Conservation (phyloP, 2,888 invertebrate species). For the Podotricha telesiphe region DNA sequence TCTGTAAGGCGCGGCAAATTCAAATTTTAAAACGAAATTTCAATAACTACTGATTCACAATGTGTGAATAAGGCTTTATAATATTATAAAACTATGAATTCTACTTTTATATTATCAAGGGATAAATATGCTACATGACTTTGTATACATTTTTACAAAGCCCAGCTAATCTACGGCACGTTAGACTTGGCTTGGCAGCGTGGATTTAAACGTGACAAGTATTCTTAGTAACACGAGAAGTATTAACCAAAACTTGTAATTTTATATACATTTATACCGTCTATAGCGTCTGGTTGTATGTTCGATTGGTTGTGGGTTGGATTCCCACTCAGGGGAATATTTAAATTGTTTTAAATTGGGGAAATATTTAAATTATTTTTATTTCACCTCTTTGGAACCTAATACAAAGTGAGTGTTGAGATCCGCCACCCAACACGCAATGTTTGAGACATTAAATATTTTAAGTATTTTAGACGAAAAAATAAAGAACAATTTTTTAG, state of each 20-base stretch:
- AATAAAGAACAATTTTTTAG: no score
- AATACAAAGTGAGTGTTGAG: no score
- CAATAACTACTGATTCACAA: neutral
- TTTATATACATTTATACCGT: neutral
- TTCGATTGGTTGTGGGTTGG: no score
- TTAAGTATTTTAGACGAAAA: no score
- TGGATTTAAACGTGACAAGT: slow-evolving; percentile 6
- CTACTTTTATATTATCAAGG: neutral
- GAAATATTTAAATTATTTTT: no score
- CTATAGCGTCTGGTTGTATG: no score
- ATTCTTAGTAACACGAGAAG: neutral
- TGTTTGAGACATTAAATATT: no score
- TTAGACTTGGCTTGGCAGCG: neutral
- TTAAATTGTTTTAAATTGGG: no score
- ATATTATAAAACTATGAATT: neutral
- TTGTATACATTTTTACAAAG: slow-evolving; percentile 6
- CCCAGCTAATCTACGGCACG: slow-evolving; percentile 5
- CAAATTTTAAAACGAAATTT: neutral
- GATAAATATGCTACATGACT: neutral
- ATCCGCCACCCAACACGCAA: no score
- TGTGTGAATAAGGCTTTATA: neutral
- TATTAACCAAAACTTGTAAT: neutral
- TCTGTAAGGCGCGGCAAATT: neutral
- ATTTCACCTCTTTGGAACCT: no score
- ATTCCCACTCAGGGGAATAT: no score